Percentiles rank a stretch among this genome's conserved stretches.
phyloP scores from a whole-genome alignment of 1,140 invertebrate genomes.

The Daktulosphaira vitifoliae region DNA sequence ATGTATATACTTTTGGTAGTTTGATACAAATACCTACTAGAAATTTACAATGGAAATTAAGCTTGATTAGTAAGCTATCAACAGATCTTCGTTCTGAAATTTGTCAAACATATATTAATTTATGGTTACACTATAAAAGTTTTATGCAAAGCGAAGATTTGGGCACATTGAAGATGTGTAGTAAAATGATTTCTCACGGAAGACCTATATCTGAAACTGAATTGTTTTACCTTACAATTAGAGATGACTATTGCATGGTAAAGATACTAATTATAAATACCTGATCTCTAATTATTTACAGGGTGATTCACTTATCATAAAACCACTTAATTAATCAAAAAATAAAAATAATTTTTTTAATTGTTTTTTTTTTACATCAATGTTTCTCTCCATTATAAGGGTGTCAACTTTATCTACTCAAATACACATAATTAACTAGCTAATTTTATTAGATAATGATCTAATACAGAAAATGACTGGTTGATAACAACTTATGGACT shows the following conservation, averaged over 20 bases:
- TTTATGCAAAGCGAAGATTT: constrained; percentile 23
- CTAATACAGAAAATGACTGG: too few species aligned
- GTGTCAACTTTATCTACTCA: too few species aligned
- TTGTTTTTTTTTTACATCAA: too few species aligned
- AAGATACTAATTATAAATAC: too few species aligned
- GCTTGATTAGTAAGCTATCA: constrained; percentile 18
- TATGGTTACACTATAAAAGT: constrained; percentile 1
- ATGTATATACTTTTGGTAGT: neutral
- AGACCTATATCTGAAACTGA: constrained; percentile 15
- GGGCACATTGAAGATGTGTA: constrained; percentile 11
- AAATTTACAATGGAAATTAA: neutral
- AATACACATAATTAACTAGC: too few species aligned
- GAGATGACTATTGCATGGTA: constrained; percentile 30
- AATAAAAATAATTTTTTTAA: too few species aligned
- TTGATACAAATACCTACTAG: neutral
- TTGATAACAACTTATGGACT: too few species aligned
- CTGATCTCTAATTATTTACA: too few species aligned
- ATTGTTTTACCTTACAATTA: constrained; percentile 12
- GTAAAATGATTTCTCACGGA: neutral
- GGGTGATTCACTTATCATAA: too few species aligned
- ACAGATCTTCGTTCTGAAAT: constrained; percentile 17
- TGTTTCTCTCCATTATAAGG: too few species aligned
- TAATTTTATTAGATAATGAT: too few species aligned
- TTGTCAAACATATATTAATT: constrained; percentile 1
- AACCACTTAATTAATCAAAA: too few species aligned